These are phyloP conservation scores for Cherax quadricarinatus DNA, from an alignment of 1,140 invertebrate genomes.

Conservation along the genomic window DNA sequence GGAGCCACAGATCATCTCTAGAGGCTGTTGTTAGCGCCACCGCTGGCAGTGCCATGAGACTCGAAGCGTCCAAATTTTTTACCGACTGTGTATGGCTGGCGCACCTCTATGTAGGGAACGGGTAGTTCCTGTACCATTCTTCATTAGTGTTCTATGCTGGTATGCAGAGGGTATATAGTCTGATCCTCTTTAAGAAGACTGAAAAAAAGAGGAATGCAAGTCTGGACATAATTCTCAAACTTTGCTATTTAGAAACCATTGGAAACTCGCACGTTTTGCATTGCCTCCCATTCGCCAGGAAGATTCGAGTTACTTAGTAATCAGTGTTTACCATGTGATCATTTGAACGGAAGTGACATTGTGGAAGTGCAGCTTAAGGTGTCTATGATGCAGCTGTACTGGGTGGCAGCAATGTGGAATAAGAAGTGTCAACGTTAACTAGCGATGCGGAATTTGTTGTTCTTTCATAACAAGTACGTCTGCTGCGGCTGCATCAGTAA, in stretches of 20 bases:
- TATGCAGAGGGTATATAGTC: neutral
- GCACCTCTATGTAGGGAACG: conserved; percentile 1
- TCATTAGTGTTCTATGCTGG: conserved; percentile 14
- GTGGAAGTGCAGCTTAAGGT: neutral
- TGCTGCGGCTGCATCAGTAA: neutral
- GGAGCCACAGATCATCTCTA: neutral
- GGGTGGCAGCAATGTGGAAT: neutral
- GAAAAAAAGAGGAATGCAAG: neutral
- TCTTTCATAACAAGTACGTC: neutral
- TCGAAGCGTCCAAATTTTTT: neutral
- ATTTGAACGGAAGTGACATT: neutral
- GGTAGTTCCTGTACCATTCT: conserved; percentile 11
- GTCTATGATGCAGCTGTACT: neutral
- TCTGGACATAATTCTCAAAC: neutral
- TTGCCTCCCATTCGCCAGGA: neutral
- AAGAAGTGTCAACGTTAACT: neutral
- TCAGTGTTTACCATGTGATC: neutral
- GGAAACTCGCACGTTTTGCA: neutral
- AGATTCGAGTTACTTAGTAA: neutral
- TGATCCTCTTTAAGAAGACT: neutral
- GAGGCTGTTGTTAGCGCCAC: neutral
- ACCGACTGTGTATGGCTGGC: neutral
- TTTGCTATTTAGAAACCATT: neutral
- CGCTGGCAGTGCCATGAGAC: neutral
- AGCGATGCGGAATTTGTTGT: conserved; percentile 4